phyloP scores from a whole-genome alignment of 2,113 vertebrate genomes.

The Vidua chalybeata region DNA sequence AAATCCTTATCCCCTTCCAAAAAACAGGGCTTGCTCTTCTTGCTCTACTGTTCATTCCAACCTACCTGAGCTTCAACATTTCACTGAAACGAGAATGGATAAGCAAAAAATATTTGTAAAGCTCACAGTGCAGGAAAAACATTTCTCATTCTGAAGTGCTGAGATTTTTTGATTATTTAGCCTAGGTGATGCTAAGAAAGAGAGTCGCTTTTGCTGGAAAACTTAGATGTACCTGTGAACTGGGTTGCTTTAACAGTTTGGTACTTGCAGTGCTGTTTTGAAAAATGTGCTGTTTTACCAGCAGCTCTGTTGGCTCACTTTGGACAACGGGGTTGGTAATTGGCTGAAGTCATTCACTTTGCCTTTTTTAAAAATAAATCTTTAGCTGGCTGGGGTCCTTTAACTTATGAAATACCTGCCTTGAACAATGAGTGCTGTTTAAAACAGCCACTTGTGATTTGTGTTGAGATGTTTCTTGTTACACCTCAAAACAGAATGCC shows the following conservation, averaged over 20 bases:
- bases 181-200: not conserved
- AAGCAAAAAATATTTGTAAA: not conserved
- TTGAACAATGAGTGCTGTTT: not conserved
- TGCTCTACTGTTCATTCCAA: not conserved
- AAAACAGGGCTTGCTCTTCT: not conserved
- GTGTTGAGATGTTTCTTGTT: not conserved
- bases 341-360: not conserved
- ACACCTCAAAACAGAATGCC: not conserved
- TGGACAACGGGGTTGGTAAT: not conserved
- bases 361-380: not conserved
- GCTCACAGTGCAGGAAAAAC: not conserved
- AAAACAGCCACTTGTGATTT: not conserved
- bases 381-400: not conserved
- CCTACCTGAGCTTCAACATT: not conserved
- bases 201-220: not conserved
- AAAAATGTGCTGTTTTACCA: not conserved
- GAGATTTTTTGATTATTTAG: not conserved
- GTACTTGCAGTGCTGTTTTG: accelerated
- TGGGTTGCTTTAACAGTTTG: not conserved
- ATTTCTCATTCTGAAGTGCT: not conserved
- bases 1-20: not conserved
- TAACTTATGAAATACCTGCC: not conserved
- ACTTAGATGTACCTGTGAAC: not conserved
- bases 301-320: not conserved
- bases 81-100: not conserved